phyloP scores from a whole-genome alignment of 2,113 vertebrate genomes.

The Mandrillus leucophaeus region DNA sequence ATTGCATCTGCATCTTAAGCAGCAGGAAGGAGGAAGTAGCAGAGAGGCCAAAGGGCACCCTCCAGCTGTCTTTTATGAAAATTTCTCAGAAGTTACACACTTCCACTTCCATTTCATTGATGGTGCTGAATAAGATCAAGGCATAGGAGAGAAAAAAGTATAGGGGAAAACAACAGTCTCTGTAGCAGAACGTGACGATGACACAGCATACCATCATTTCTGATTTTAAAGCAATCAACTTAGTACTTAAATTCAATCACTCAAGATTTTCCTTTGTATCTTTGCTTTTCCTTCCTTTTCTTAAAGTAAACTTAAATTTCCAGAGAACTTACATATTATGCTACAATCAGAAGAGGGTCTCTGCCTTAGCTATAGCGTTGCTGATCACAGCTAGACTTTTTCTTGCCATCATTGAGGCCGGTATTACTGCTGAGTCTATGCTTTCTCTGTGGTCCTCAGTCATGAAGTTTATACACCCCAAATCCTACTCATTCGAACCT shows the following conservation, averaged over 20 bases:
- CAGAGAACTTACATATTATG: not conserved
- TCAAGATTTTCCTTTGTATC: not conserved
- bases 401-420: not conserved
- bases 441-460: not conserved
- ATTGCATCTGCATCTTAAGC: not conserved
- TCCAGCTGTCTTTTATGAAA: not conserved
- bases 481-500: not conserved
- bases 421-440: not conserved
- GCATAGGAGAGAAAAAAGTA: not conserved
- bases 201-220: not conserved
- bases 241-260: not conserved
- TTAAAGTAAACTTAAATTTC: conserved; percentile 9
- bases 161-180: fast-evolving
- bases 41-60: not conserved
- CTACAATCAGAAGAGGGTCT: not conserved
- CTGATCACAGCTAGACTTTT: not conserved
- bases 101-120: not conserved
- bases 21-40: not conserved
- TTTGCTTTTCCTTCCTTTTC: not conserved
- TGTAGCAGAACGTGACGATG: not conserved
- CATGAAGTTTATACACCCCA: not conserved
- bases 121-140: not conserved
- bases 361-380: not conserved
- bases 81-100: not conserved
- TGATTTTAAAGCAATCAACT: not conserved